Base-by-base conservation (phyloP, 30 jellyfish, hydroid and myxozoan species). In the Phacellophora camtschatica region DNA sequence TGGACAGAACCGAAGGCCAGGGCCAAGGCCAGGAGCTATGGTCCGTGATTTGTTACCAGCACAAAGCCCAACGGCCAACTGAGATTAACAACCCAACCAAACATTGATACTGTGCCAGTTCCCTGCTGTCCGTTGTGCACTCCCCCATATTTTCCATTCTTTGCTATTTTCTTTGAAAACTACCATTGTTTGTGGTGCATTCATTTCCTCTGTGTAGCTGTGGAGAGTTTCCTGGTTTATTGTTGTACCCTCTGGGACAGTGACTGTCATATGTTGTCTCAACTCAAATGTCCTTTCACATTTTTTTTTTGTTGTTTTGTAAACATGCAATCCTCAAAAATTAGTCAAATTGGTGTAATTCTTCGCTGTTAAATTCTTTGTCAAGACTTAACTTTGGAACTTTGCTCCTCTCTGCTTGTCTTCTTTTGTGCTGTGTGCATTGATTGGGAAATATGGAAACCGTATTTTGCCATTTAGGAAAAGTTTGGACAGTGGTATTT, bases 121-220 rank as follows among this genome's bases (percentile, higher is more conserved):
- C 86, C 86, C 86, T 16, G 71, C 34, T 18, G 71, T 29, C 53
- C 67, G 39, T 56, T 51, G 72, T 73, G 19, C 50, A 30, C 86
- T 73, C 86, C 74, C 53, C 51, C 86, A 45, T 54, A 73, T 62
- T 48, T 42, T 18, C 20, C 67, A 36, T 18, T 23, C 35, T 33
- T 48, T 28, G 84, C 28, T 45, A 36, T 61, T 54, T 41, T 50
- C 41, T 30, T 55, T 73, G 35, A 51, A 36, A 42, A 23, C 74
- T 18, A 37, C 16, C 66, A 3, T 73, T 50, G 75, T 73, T 48
- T 9, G 31, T 22, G 72, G 59, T 15, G 64, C 74, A 73, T 53
- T 10, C 71, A 23, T 11, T 53, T 33, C 36, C 73, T 4, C 71
- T 61, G 20, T 29, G 71, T 51, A 24, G 74, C 86, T 46, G 86